Conservation (phyloP, 2,113 vertebrate genomes). For the Hippocampus zosterae region DNA sequence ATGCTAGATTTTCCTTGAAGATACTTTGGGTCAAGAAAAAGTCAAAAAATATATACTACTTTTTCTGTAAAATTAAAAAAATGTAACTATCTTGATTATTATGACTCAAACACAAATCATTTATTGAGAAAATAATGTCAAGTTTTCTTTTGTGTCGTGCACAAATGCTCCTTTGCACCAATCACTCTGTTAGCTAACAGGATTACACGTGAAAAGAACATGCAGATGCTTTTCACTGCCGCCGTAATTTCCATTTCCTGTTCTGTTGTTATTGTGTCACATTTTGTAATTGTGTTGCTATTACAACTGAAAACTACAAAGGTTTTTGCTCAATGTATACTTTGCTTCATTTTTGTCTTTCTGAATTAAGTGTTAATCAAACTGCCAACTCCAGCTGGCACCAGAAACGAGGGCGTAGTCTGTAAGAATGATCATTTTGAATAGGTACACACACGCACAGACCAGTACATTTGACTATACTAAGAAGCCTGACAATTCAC, state of each 20-base stretch:
- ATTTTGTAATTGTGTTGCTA: neutral
- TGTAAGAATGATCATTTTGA: neutral
- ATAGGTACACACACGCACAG: neutral
- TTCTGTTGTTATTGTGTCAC: neutral
- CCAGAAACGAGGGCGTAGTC: neutral
- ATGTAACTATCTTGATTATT: too few species aligned
- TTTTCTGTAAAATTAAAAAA: too few species aligned
- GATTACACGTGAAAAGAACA: neutral
- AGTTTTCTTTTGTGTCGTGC: neutral
- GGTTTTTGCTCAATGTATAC: neutral
- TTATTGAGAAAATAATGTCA: neutral
- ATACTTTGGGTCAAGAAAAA: too few species aligned
- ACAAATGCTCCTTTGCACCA: neutral
- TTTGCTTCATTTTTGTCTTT: neutral
- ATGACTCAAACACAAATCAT: neutral
- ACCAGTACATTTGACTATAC: neutral
- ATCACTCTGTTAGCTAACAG: neutral
- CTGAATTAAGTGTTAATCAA: neutral
- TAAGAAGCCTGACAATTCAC: neutral
- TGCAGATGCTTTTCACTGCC: neutral
- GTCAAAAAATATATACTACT: too few species aligned
- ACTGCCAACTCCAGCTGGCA: neutral
- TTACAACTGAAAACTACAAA: too few species aligned
- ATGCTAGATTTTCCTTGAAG: too few species aligned
- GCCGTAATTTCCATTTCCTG: neutral